Evolutionary conservation across 2,113 vertebrate species (phyloP), one percentile per base, ranked within the genome.

Genomic region (Galbula dea): DNA sequence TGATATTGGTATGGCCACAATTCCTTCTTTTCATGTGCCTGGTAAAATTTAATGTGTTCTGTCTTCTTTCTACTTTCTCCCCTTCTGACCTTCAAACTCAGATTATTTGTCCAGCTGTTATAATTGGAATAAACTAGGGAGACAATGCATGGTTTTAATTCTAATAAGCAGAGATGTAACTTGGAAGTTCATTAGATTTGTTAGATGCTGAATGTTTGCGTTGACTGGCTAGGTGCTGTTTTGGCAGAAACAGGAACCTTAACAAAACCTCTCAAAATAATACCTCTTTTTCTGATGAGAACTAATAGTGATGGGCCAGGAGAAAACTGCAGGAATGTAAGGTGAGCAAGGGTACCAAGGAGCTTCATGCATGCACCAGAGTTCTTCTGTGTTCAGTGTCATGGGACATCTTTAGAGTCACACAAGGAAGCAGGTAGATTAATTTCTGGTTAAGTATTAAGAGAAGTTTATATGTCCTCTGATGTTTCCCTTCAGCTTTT

Each of bases 321-420:
- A 36, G 19, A 72, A 48, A 12, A 6, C 3, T 22, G 39, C 30
- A 72, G 34, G 24, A 5, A 7, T 51, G 8, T 63, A 23, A 39
- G 13, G 1, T 43, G 37, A 76, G 10, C 20, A 5, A 62, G 19
- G 4, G 7, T 69, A 79, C 62, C 30, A 65, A 66, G 58, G 30
- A 79, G 9, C 37, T 57, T 90, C n/a, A n/a, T 2, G 1, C 11
- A 36, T 36, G 49, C 16, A 39, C 11, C 0, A 1, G 36, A 59
- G 34, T 65, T 93, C 37, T 91, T 62, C 17, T 54, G 39, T 61
- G 34, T 4, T 66, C 57, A 52, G 48, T 55, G 57, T 9, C 15
- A 7, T 71, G 22, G 10, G 6, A 4, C 15, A 11, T 62, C 15
- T 80, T 88, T 46, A 54, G 26, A 68, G 22, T 54, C 36, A 69